Conservation (phyloP, 2,797 vertebrate species). For the Gila robusta region DNA sequence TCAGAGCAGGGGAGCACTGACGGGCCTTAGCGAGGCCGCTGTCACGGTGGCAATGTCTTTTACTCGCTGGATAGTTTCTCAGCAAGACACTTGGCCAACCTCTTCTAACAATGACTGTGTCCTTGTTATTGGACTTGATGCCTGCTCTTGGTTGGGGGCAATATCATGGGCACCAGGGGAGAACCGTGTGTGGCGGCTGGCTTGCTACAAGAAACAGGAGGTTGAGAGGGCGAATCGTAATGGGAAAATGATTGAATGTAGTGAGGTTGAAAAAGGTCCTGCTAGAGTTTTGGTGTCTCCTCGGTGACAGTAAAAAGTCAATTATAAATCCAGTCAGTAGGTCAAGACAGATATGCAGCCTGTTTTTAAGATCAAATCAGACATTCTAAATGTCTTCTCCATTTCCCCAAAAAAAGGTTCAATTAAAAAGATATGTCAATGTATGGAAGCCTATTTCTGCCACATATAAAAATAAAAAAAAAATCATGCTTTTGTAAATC, state of each 20-base stretch:
- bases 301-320: not conserved
- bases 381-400: not conserved
- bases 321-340: not conserved
- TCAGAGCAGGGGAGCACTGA: constrained; percentile 72
- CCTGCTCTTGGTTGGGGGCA: constrained; percentile 50
- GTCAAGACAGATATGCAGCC: not conserved
- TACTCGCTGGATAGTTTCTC: constrained; percentile 45
- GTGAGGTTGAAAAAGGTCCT: not conserved
- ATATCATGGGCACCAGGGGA: constrained; percentile 39
- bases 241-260: not conserved
- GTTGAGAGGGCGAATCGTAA: constrained; percentile 20
- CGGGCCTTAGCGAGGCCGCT: constrained; percentile 68
- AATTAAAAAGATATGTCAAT: not conserved
- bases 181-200: constrained; percentile 23
- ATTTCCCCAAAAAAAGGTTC: not conserved
- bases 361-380: not conserved
- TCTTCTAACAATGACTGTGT: constrained; percentile 61
- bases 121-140: constrained; percentile 51
- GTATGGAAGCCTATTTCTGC: not conserved
- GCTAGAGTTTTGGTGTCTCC: not conserved
- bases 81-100: constrained; percentile 45
- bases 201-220: constrained; percentile 34
- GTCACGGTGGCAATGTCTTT: constrained; percentile 61
- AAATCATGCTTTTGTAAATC: too few species aligned
- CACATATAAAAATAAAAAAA: not conserved